These are phyloP conservation scores for Lepidurus arcticus DNA, from an alignment of 1,140 invertebrate species.

Conservation along the genomic window DNA sequence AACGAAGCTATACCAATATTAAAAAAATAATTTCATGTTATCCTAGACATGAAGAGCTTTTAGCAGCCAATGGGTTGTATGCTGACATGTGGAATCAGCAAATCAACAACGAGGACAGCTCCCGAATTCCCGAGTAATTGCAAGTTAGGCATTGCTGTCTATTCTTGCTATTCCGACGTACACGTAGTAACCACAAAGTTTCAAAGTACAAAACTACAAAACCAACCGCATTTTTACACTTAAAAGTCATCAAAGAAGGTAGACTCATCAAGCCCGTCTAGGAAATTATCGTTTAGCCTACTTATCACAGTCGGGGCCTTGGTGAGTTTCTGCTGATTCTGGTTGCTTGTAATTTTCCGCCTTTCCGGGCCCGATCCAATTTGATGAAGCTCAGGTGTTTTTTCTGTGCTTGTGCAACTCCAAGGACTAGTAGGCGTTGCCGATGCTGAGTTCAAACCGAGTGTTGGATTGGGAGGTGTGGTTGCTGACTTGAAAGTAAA, in stretches of 20 bases:
- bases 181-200: not conserved
- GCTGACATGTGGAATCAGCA: slow-evolving; percentile 86
- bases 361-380: not conserved
- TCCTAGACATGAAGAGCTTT: slow-evolving; percentile 69
- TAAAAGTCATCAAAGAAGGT: not conserved
- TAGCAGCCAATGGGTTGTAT: slow-evolving; percentile 63
- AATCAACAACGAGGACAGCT: slow-evolving; percentile 51
- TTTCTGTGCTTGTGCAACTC: not conserved
- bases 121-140: not conserved
- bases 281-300: not conserved
- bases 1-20: not conserved
- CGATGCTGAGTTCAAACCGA: not conserved
- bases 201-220: not conserved
- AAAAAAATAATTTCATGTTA: slow-evolving; percentile 26
- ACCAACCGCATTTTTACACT: not conserved
- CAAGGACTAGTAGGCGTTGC: not conserved
- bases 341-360: not conserved
- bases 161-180: not conserved
- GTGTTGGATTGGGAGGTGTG: not conserved
- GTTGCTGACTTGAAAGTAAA: not conserved
- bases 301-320: not conserved
- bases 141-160: not conserved
- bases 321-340: not conserved
- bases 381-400: not conserved
- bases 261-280: not conserved